phyloP scores from a whole-genome alignment of 1,140 invertebrate genomes.

The Diploscapter pachys region DNA sequence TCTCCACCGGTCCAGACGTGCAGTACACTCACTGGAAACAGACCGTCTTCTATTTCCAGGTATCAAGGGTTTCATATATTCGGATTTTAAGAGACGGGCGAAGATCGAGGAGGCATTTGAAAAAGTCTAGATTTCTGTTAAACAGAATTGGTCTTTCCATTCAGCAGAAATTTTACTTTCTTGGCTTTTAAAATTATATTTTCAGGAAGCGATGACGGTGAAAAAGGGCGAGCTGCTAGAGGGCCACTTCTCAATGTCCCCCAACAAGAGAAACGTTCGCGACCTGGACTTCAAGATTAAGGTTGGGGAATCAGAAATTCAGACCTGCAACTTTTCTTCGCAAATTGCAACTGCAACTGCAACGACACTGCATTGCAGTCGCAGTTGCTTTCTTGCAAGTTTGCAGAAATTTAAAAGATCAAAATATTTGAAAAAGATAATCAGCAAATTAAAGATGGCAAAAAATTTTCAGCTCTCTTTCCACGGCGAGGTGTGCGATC shows the following conservation, averaged over 20 bases:
- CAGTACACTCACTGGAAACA: slow-evolving; percentile 99
- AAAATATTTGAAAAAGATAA: no score
- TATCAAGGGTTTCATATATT: not conserved
- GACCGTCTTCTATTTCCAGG: slow-evolving; percentile 94
- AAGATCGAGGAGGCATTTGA: not conserved
- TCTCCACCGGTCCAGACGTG: slow-evolving; percentile 90
- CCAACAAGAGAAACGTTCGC: slow-evolving; percentile 84
- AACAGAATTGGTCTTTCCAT: not conserved
- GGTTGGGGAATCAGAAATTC: slow-evolving; percentile 65
- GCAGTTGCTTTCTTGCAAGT: slow-evolving; percentile 4
- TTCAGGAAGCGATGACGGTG: slow-evolving; percentile 90
- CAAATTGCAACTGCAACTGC: slow-evolving; percentile 62
- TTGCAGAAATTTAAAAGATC: no score
- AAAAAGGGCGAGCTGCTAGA: slow-evolving; percentile 78
- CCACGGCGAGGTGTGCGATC: slow-evolving; percentile 79
- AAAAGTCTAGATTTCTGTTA: not conserved
- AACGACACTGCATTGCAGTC: slow-evolving; percentile 66
- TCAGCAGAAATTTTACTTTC: slow-evolving; percentile 63
- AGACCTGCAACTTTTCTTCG: no score
- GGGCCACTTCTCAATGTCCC: slow-evolving; percentile 85
- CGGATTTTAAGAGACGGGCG: no score
- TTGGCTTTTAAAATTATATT: slow-evolving; percentile 65
- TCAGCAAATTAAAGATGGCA: not conserved
- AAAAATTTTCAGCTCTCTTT: slow-evolving; percentile 24
- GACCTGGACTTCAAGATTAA: slow-evolving; percentile 93